Base-by-base conservation (phyloP, 2,888 invertebrate species). In the Amblyjoppa fuscipennis region DNA sequence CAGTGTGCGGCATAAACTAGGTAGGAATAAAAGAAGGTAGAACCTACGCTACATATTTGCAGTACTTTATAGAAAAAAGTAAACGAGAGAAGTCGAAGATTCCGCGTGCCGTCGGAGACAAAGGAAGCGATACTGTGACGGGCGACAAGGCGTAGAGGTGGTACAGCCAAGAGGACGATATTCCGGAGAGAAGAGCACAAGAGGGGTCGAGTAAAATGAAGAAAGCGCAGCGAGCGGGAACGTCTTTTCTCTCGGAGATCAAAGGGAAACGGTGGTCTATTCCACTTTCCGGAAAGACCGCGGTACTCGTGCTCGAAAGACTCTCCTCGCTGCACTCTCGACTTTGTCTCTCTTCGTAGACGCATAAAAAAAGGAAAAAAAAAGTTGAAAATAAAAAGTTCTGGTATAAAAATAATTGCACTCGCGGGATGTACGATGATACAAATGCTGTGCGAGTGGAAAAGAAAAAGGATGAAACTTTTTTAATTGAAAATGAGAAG, bases 181-280 rank as follows among this genome's bases (percentile, higher is more conserved):
- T 41, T 56, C 13, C 13, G 49, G 53, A 13, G 81, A 28, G 71
- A 45, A 45, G 49, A 45, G 13, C 13, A 73, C 34, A 45, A 70
- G 80, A 68, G 69, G n/a, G 45, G 59, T 31, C 69, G 56, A 68
- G 66, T 41, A 51, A 59, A 59, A 79, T 51, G 34, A 66, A 69
- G 59, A 80, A 71, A 80, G 73, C 53, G 68, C 28, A 53, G 71
- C 71, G 41, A 56, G 59, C 71, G 59, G 49, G 59, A 80, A 69
- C 76, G 70, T 73, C 64, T 73, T 53, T 68, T 76, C 5, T 25
- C 69, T 75, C 7, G 9, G 70, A 84, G 71, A 86, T 86, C 81
- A 86, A 86, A 86, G 81, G 41, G 56, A 49, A 71, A 75, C 28
- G 53, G n/a, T 34, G 31, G 41, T 77, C 45, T 20, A 59, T 73